Percentiles rank a stretch among this genome's conserved stretches.
Conservation (phyloP, 2,797 vertebrate species). For the Phoeniculus purpureus region DNA sequence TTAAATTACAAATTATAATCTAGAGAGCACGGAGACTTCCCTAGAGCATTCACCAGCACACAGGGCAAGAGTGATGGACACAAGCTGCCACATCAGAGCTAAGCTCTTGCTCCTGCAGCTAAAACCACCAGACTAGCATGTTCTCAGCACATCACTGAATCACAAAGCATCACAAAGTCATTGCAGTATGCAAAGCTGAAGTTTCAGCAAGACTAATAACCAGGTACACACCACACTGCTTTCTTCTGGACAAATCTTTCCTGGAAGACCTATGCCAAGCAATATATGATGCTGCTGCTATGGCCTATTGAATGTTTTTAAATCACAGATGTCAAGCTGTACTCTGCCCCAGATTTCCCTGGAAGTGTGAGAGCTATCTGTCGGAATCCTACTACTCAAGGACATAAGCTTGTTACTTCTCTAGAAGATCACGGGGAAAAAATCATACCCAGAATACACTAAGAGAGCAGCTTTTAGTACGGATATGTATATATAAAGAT, state of each 20-base stretch:
- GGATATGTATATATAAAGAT: background rate
- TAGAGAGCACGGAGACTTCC: background rate
- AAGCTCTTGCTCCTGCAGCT: background rate
- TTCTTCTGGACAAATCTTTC: background rate
- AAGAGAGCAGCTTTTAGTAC: background rate
- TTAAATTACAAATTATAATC: background rate
- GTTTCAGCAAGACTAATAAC: background rate
- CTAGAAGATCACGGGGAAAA: background rate
- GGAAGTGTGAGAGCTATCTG: background rate
- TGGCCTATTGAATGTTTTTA: background rate
- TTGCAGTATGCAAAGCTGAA: background rate
- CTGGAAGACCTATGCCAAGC: constrained; percentile 19
- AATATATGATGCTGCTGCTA: constrained; percentile 25
- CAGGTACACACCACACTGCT: background rate
- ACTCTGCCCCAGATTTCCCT: constrained; percentile 33
- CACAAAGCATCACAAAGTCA: background rate
- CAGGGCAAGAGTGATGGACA: fast-evolving
- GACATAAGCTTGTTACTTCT: background rate
- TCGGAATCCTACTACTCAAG: background rate
- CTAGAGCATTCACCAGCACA: background rate
- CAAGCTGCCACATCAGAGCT: background rate
- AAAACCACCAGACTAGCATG: background rate
- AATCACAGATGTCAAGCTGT: constrained; percentile 39
- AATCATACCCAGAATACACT: background rate
- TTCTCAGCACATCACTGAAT: background rate